Conservation (phyloP, 2,888 invertebrate species). For the Pasiphila rectangulata region DNA sequence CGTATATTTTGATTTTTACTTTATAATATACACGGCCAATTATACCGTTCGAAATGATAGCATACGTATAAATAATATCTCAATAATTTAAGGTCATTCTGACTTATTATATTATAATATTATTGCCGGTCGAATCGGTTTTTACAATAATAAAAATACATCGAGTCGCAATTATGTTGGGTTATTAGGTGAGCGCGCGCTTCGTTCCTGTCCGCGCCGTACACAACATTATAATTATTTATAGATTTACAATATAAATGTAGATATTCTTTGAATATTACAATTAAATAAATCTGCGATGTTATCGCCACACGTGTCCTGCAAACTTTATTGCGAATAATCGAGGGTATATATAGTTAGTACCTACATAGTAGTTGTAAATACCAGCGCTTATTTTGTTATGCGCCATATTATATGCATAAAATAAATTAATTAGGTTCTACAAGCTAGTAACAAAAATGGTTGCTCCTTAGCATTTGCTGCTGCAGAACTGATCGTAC, state of each 20-base stretch:
- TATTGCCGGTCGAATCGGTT: constrained; percentile 31
- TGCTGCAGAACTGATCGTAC: no score
- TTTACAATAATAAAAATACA: constrained; percentile 33
- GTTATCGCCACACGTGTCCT: not conserved
- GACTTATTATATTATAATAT: constrained; percentile 50
- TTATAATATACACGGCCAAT: constrained; percentile 56
- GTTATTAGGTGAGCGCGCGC: constrained; percentile 21
- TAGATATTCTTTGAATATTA: not conserved
- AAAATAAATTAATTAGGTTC: no score
- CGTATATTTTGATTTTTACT: constrained; percentile 57
- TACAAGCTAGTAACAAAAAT: no score
- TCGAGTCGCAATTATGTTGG: constrained; percentile 29
- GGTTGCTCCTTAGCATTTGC: no score
- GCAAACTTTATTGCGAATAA: no score
- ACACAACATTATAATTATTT: constrained; percentile 15
- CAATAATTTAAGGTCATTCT: constrained; percentile 55
- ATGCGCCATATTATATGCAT: no score
- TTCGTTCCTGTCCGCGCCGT: constrained; percentile 11
- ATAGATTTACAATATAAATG: constrained; percentile 13
- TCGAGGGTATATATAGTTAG: no score
- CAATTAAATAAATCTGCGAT: constrained; percentile 1
- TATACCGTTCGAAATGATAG: constrained; percentile 61
- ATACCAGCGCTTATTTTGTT: no score
- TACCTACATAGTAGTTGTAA: no score
- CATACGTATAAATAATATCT: constrained; percentile 61